A percentile compares a stretch with the other conserved stretches of the same genome.
These are phyloP conservation scores for Oegoconia quadripuncta DNA, from an alignment of 2,888 invertebrate species.

Conservation along the genomic window DNA sequence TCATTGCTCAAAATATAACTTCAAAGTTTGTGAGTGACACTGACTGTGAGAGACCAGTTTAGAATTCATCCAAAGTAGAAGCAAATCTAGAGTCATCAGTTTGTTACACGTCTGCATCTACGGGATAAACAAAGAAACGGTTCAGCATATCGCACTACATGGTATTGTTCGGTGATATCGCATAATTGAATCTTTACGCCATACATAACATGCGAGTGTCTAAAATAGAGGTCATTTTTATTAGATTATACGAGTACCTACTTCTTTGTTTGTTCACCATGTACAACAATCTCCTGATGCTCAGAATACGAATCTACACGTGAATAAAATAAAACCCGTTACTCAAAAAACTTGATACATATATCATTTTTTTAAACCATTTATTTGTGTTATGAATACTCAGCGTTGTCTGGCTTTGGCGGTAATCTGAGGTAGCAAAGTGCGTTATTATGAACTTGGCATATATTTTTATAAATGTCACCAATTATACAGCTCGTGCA, in stretches of 20 bases:
- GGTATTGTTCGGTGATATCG: slow-evolving; percentile 64
- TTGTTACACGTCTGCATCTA: slow-evolving; percentile 44
- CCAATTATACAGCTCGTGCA: slow-evolving; percentile 54
- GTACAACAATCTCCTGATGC: no score
- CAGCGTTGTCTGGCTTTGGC: slow-evolving; percentile 35
- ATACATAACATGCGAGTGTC: slow-evolving; percentile 30
- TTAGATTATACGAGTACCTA: slow-evolving; percentile 4
- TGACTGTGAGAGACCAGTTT: no score
- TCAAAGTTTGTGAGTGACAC: slow-evolving; percentile 18
- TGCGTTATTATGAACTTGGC: slow-evolving; percentile 24
- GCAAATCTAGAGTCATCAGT: slow-evolving; percentile 33
- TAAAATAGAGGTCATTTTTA: slow-evolving; percentile 16
- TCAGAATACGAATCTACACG: background rate
- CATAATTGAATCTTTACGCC: slow-evolving; percentile 66
- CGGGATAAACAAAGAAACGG: slow-evolving; percentile 61
- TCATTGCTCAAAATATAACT: background rate
- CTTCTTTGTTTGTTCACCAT: no score
- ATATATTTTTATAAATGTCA: slow-evolving; percentile 18
- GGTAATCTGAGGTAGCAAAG: slow-evolving; percentile 33
- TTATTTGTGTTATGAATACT: slow-evolving; percentile 48
- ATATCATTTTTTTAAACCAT: slow-evolving; percentile 37
- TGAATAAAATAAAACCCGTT: slow-evolving; percentile 26
- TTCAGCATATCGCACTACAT: slow-evolving; percentile 42
- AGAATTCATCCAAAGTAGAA: slow-evolving; percentile 12
- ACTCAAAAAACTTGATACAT: slow-evolving; percentile 24